These are phyloP conservation scores for Phrynocephalus vlangalii DNA, from an alignment of 2,797 vertebrate genomes.

Conservation along the genomic window DNA sequence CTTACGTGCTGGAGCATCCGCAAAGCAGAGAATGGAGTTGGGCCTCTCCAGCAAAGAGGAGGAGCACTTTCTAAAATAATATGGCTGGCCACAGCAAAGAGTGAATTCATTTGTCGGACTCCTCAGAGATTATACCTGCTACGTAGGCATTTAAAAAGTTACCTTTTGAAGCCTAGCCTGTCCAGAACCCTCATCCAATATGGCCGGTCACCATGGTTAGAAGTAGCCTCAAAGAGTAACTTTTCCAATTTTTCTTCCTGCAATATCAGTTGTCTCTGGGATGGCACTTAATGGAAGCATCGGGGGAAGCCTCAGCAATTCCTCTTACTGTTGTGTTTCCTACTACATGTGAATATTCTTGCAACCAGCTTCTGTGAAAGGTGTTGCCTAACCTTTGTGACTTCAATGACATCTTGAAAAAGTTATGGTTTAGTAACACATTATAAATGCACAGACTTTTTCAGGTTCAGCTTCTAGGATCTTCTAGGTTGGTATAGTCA, in stretches of 20 bases:
- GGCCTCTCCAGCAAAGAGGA: background rate
- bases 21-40: fast-evolving
- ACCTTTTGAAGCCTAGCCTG: background rate
- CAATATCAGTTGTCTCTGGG: background rate
- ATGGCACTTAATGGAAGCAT: background rate
- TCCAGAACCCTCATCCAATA: background rate
- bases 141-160: background rate
- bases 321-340: background rate
- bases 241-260: background rate
- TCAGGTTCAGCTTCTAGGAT: too few species aligned
- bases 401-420: background rate
- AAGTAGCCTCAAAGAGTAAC: background rate
- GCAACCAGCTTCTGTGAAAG: background rate
- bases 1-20: background rate
- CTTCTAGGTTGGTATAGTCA: too few species aligned
- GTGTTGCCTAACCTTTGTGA: background rate
- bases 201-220: background rate
- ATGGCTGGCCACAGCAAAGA: background rate
- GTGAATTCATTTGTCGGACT: background rate
- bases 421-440: background rate
- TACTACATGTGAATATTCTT: background rate
- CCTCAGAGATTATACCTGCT: background rate
- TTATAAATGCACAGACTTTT: background rate
- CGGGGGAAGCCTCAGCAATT: background rate
- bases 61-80: background rate